Evolutionary conservation across 2,113 vertebrate species (phyloP), one percentile per base, ranked within the genome.

Genomic region (Sander lucioperca): DNA sequence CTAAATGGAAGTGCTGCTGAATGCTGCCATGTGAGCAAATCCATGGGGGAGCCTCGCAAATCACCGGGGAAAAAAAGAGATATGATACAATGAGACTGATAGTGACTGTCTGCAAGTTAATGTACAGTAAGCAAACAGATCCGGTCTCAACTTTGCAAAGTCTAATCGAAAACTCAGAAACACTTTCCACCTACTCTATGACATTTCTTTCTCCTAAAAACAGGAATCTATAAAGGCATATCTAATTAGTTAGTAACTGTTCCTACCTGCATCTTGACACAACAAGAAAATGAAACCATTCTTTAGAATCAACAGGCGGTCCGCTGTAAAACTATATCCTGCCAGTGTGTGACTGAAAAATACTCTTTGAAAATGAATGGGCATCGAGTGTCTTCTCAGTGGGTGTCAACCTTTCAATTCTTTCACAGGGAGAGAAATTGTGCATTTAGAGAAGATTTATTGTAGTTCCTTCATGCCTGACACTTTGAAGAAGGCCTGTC

Each of bases 1-100:
- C 74, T 74, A 54, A 82, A 64, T 82, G 16, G 9, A 77, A 58
- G 36, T 57, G 39, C 36, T 67, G 56, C 19, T n/a, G 48, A 61
- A 61, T 25, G 43, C 13, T 56, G 64, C 45, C 0, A 0, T 48
- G 71, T 65, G 23, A 68, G 69, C 62, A 64, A 59, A 39, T 69
- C 43, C n/a, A 21, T 16, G 45, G 12, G 13, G 2, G 27, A 6
- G 8, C 63, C 53, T 45, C 27, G 4, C 51, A 71, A 57, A 48
- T 30, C 18, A 54, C 23, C 36, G 36, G 36, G 7, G 27, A 3
- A 30, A 68, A 30, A 39, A 25, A 54, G 56, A 65, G 50, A 30
- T 67, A 30, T 23, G 12, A 18, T 10, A 25, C 30, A n/a, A 15
- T 54, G 50, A 56, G 27, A 14, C 25, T 14, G 27, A 61, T 2